Conservation (phyloP, 2,797 vertebrate species). For the Sebastes hubbsi region DNA sequence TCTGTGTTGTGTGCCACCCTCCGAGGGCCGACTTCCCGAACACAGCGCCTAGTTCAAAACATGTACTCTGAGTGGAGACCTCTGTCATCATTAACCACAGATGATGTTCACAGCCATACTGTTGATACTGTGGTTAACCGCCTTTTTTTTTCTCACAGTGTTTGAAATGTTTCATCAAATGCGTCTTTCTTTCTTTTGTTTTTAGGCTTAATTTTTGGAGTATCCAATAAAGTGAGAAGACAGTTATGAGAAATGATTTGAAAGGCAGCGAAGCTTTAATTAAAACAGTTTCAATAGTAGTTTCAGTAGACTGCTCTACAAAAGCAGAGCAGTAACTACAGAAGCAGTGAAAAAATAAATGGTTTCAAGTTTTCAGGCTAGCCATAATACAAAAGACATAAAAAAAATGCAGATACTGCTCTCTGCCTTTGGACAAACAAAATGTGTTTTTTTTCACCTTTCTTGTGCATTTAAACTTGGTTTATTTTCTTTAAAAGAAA, state of each 20-base stretch:
- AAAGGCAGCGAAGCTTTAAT: not conserved
- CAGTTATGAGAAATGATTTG: not conserved
- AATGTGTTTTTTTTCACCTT: not conserved
- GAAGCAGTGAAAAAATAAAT: not conserved
- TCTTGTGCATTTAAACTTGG: not conserved
- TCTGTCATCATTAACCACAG: constrained; percentile 11
- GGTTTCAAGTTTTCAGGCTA: not conserved
- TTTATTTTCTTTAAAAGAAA: not conserved
- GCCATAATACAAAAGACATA: no score
- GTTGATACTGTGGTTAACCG: not conserved
- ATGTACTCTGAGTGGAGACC: constrained; percentile 2
- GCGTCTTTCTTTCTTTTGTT: not conserved
- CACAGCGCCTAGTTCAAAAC: constrained; percentile 30
- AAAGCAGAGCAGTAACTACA: not conserved
- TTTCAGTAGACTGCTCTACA: not conserved
- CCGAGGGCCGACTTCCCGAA: constrained; percentile 20
- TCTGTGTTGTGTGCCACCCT: constrained; percentile 33
- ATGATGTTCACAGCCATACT: constrained; percentile 10
- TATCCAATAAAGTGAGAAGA: not conserved
- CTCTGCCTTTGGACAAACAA: not conserved
- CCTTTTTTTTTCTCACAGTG: not conserved
- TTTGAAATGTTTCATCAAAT: not conserved
- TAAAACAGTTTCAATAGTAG: not conserved
- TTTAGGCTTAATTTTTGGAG: not conserved
- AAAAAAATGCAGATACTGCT: not conserved